These are phyloP conservation scores for Vandiemenella viatica DNA, from an alignment of 2,888 invertebrate genomes.

Conservation along the genomic window DNA sequence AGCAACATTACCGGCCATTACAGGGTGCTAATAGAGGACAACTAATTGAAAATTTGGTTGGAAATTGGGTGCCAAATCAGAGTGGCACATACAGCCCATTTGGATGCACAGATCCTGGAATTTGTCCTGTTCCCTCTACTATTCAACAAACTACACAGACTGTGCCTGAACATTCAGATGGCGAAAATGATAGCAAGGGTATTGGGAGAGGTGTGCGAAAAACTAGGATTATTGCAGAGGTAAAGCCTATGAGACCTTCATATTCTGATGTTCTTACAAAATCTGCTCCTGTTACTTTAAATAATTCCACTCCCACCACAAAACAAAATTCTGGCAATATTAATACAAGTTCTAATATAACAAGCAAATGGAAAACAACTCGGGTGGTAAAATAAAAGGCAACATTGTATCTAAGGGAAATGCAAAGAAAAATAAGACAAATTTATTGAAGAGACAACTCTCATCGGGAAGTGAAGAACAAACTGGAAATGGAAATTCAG, in stretches of 20 bases:
- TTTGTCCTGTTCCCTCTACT: conserved; percentile 17
- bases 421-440: conserved; percentile 11
- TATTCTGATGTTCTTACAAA: conserved; percentile 75
- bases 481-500: conserved; percentile 22
- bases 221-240: conserved; percentile 24
- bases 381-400: conserved; percentile 1
- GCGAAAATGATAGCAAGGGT: conserved; percentile 20
- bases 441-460: conserved; percentile 33
- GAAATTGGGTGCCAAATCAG: conserved; percentile 56
- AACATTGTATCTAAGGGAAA: not conserved
- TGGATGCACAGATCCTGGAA: conserved; percentile 42
- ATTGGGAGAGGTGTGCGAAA: conserved; percentile 13
- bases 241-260: conserved; percentile 70
- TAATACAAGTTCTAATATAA: too few relatives aligned
- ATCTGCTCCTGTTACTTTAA: conserved; percentile 30
- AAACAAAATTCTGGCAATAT: conserved; percentile 24
- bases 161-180: conserved; percentile 1
- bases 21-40: conserved; percentile 23
- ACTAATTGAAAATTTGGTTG: conserved; percentile 53
- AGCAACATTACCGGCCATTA: conserved; percentile 10
- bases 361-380: too few relatives aligned
- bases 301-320: conserved; percentile 23
- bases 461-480: conserved; percentile 38
- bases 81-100: conserved; percentile 60
- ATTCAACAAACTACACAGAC: conserved; percentile 13